Evolutionary conservation across 1,140 invertebrate genomes (phyloP), one percentile per base, ranked within the genome.

Genomic region (Mercenaria mercenaria): DNA sequence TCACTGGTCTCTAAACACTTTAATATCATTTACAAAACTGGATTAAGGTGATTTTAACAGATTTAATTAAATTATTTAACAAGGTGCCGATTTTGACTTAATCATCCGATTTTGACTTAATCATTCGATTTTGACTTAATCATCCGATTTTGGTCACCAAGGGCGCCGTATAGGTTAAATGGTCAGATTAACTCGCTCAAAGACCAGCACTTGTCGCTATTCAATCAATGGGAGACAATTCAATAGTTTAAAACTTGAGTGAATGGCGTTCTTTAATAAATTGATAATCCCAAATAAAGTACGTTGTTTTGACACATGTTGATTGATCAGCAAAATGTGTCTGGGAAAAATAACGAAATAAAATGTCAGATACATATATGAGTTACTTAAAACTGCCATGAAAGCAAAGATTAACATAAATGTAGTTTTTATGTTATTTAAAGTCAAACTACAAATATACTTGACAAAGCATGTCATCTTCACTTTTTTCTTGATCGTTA

Each of bases 211-310:
- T 69, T 81, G 86, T 37, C 76, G 56, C 86, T 50, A 13, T 50
- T 10, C 77, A 88, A 81, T 81, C 76, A 88, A 52, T 8, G 29
- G n/a, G 41, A 81, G 64, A 88, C 74, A 79, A 87, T 79, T 41
- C 74, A 74, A 18, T 26, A 3, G 11, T 50, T 50, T 20, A 37
- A 34, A 61, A 18, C 43, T 80, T 15, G n/a, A 37, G 1, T 80
- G 77, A 80, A 23, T 82, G 80, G 29, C 59, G 3, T 26, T 41
- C 34, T 61, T 64, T 64, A 37, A 67, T 41, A 6, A 2, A 26
- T 61, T 82, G 26, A 50, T 56, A 64, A 64, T 82, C 59, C 8
- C 0, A 29, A 47, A 67, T 82, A 64, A 67, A 82, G 39, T 43
- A 82, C 13, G 8, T 39, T 56, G 77, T 61, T 61, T 80, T 47